Evolutionary conservation across 2,113 vertebrate genomes (phyloP).

Genomic region (Nesogale talazaci): DNA sequence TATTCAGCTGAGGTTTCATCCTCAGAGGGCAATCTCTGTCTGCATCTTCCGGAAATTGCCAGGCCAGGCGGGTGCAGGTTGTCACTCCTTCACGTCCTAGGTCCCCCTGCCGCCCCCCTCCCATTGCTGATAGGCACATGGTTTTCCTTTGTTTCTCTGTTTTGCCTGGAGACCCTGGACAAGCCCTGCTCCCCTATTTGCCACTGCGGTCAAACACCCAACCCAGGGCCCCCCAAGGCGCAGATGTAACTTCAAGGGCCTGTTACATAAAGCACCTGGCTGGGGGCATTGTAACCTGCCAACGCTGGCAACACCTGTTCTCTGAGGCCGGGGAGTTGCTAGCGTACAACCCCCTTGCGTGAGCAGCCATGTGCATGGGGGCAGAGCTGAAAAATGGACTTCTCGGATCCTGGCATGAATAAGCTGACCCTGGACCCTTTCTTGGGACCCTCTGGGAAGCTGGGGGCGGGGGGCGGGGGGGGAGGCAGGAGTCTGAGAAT

Average conservation of each 20-base stretch:
- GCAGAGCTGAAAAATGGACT: background rate
- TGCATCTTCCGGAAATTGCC: slow-evolving; percentile 64
- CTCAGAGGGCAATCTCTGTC: slow-evolving; percentile 54
- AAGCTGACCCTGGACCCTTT: background rate
- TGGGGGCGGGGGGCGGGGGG: background rate
- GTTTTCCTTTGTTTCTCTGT: background rate
- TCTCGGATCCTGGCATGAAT: background rate
- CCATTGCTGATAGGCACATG: background rate
- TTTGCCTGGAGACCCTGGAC: background rate
- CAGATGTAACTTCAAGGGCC: too few species aligned
- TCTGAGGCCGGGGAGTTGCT: background rate
- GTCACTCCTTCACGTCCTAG: background rate
- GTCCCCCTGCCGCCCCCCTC: background rate
- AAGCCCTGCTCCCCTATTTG: background rate
- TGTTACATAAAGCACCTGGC: background rate
- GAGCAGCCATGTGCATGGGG: background rate
- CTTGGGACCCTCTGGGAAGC: background rate
- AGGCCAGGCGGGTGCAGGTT: slow-evolving; percentile 45
- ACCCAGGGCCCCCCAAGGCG: too few species aligned
- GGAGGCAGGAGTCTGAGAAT: background rate
- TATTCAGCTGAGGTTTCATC: slow-evolving; percentile 61
- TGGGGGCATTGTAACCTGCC: background rate
- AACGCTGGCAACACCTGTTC: too few species aligned
- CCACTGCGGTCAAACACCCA: slow-evolving; percentile 29
- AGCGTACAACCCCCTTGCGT: background rate